Evolutionary conservation across 2,797 vertebrate species (phyloP).

Genomic region (Centroberyx gerrardi): DNA sequence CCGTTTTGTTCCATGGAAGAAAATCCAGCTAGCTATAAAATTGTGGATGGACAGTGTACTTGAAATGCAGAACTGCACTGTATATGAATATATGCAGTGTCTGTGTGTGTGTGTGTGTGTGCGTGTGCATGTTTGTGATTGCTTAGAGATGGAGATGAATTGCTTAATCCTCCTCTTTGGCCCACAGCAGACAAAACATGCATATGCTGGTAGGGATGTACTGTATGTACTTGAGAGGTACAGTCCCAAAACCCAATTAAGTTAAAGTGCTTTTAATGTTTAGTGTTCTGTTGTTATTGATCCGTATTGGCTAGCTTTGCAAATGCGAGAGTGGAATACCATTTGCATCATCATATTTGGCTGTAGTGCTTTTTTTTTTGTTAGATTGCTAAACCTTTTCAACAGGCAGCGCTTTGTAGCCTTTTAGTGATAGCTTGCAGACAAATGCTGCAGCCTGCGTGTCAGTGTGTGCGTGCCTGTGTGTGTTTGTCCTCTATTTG

Average conservation of each 20-base stretch:
- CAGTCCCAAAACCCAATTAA: conserved; percentile 20
- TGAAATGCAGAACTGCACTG: not conserved
- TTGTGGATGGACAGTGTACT: not conserved
- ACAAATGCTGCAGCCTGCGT: conserved; percentile 45
- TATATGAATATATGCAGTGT: too few relatives aligned
- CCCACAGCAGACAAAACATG: not conserved
- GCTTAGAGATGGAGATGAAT: not conserved
- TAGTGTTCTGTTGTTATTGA: conserved; percentile 47
- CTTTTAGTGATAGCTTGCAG: conserved; percentile 58
- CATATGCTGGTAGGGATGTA: not conserved
- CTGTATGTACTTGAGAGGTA: not conserved
- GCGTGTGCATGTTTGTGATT: not conserved
- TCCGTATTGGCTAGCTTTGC: conserved; percentile 20
- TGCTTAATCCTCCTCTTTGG: not conserved
- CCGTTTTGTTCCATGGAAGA: not conserved
- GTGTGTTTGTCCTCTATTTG: conserved; percentile 68
- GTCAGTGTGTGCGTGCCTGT: conserved; percentile 12
- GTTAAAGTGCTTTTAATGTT: conserved; percentile 52
- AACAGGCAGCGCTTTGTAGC: conserved; percentile 51
- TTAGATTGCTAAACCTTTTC: conserved; percentile 50
- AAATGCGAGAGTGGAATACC: conserved; percentile 27
- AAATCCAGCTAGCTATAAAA: conserved; percentile 5
- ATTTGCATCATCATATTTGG: conserved; percentile 50
- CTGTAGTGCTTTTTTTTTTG: conserved; percentile 32
- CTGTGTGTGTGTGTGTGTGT: not conserved